Conservation (phyloP, 2,888 invertebrate species). For the Anthophora plumipes region DNA sequence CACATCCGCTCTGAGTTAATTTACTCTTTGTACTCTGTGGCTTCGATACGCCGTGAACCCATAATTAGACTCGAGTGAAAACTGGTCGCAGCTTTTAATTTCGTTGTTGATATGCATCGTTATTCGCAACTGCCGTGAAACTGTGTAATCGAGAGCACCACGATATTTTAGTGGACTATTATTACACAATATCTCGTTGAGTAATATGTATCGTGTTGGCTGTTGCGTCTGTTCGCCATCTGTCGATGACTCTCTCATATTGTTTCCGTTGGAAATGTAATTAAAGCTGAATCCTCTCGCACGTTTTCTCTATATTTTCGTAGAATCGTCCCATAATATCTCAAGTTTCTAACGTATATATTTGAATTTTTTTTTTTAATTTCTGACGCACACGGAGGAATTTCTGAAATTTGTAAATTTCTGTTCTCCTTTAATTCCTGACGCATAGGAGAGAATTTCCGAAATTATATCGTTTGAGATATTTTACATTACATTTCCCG, state of each 20-base stretch:
- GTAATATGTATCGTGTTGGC: neutral
- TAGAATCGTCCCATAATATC: no score
- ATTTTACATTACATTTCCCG: no score
- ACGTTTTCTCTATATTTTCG: neutral
- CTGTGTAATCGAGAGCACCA: slow-evolving; percentile 16
- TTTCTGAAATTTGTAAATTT: no score
- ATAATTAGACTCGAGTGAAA: slow-evolving; percentile 55
- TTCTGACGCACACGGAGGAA: no score
- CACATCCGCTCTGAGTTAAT: slow-evolving; percentile 61
- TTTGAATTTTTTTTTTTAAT: no score
- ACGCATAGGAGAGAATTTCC: no score
- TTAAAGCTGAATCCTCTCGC: neutral
- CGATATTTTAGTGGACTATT: neutral
- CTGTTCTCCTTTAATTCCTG: no score
- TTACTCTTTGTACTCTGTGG: slow-evolving; percentile 52
- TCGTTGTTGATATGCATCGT: slow-evolving; percentile 23
- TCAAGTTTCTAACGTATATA: no score
- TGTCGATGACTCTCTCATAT: slow-evolving; percentile 1
- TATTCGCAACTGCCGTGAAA: slow-evolving; percentile 11
- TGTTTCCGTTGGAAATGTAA: neutral
- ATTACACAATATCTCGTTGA: slow-evolving; percentile 1
- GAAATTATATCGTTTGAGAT: no score
- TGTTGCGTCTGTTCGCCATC: slow-evolving; percentile 12
- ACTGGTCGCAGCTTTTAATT: slow-evolving; percentile 31
- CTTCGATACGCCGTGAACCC: slow-evolving; percentile 45